Evolutionary conservation across 2,888 invertebrate species (phyloP).

Genomic region (Macropis europaea): DNA sequence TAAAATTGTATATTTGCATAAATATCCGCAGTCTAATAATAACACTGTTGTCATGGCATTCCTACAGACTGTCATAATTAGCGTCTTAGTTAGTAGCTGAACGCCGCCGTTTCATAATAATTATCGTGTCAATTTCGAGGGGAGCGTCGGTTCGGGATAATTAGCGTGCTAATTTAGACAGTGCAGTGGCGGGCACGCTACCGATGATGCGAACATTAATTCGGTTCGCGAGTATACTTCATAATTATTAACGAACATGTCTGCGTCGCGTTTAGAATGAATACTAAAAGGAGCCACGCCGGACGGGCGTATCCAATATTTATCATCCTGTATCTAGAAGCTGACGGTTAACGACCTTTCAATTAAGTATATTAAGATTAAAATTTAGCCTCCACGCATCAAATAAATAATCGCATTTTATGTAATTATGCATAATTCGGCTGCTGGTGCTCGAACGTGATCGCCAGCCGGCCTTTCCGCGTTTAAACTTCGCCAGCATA

Average conservation of each 20-base stretch:
- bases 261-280: not conserved
- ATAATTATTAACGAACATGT: slow-evolving; percentile 7
- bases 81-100: not conserved
- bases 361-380: not conserved
- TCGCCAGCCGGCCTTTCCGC: not conserved
- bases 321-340: not conserved
- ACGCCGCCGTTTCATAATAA: not conserved
- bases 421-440: slow-evolving; percentile 3
- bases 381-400: not conserved
- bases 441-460: not conserved
- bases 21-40: too few relatives aligned
- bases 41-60: not conserved
- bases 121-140: not conserved
- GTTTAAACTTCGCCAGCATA: not conserved
- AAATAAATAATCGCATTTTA: slow-evolving; percentile 5
- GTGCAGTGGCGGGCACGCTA: not conserved
- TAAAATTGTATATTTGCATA: too few relatives aligned
- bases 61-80: not conserved
- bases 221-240: not conserved
- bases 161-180: slow-evolving; percentile 4
- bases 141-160: slow-evolving; percentile 1
- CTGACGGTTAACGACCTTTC: not conserved
- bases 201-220: not conserved
- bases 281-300: slow-evolving; percentile 1
- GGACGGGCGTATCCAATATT: not conserved